Percentiles rank a stretch among this genome's conserved stretches.
Conservation (phyloP, 2,113 vertebrate genomes). For the Bambusicola thoracicus region DNA sequence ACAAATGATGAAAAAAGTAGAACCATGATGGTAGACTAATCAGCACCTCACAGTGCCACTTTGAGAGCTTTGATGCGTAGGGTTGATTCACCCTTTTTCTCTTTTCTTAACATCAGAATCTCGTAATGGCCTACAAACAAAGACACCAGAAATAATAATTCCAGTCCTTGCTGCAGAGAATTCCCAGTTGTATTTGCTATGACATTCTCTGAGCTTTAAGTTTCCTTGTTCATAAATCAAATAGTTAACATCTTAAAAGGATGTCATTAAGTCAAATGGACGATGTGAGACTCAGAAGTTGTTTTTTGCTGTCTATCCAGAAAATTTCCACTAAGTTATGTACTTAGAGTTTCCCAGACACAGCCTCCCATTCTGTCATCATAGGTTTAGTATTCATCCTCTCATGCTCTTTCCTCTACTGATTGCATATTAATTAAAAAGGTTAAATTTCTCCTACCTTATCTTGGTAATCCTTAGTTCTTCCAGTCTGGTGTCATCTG, state of each 20-base stretch:
- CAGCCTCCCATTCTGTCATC: neutral
- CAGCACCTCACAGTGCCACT: neutral
- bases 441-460: neutral
- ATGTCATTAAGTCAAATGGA: neutral
- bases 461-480: neutral
- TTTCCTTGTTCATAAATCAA: neutral
- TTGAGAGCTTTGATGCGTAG: neutral
- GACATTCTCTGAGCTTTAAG: neutral
- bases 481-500: neutral
- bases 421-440: neutral
- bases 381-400: neutral
- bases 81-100: neutral
- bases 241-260: neutral
- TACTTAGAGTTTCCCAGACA: neutral
- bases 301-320: neutral
- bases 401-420: neutral
- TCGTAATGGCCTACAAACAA: neutral
- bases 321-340: accelerated
- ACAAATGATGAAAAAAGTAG: neutral
- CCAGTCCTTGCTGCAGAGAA: neutral
- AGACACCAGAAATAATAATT: neutral
- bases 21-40: neutral
- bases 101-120: neutral
- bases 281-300: neutral
- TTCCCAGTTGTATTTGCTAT: neutral